Percentiles rank a stretch among this genome's conserved stretches.
Evolutionary conservation across 2,888 invertebrate species (phyloP).

Genomic region (Scaptodrosophila latifasciaeformis): DNA sequence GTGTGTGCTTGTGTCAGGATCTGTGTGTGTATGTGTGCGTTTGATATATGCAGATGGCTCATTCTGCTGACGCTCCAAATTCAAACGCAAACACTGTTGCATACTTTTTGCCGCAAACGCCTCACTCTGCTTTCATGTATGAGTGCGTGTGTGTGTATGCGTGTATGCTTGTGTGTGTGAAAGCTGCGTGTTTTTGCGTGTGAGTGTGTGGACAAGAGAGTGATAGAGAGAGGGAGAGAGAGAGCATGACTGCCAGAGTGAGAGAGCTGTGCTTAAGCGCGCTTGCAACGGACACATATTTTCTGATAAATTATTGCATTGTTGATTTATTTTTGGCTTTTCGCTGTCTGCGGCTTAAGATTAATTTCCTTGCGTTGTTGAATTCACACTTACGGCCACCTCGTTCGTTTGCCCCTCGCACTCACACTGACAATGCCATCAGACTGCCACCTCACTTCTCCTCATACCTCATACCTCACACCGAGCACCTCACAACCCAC

Average conservation of each 20-base stretch:
- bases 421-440: not conserved
- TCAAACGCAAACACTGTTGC: slow-evolving; percentile 67
- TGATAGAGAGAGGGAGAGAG: not conserved
- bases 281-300: slow-evolving; percentile 64
- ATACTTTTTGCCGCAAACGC: slow-evolving; percentile 39
- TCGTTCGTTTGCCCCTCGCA: not conserved
- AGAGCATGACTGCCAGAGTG: slow-evolving; percentile 14
- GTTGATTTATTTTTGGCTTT: slow-evolving; percentile 69
- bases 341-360: slow-evolving; percentile 71
- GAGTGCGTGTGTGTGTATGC: slow-evolving; percentile 9
- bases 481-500: too few relatives aligned
- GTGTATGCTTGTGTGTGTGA: slow-evolving; percentile 32
- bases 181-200: slow-evolving; percentile 44
- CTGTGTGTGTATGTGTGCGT: slow-evolving; percentile 25
- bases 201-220: not conserved
- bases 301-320: slow-evolving; percentile 69
- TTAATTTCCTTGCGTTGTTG: slow-evolving; percentile 68
- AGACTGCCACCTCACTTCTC: not conserved
- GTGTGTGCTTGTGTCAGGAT: slow-evolving; percentile 13
- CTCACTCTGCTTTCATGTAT: not conserved
- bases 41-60: slow-evolving; percentile 65
- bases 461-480: too few relatives aligned
- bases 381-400: slow-evolving; percentile 51
- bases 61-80: slow-evolving; percentile 63
- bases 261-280: slow-evolving; percentile 10